Evolutionary conservation across 2,888 invertebrate genomes (phyloP).

Genomic region (Petrophora chlorosata): DNA sequence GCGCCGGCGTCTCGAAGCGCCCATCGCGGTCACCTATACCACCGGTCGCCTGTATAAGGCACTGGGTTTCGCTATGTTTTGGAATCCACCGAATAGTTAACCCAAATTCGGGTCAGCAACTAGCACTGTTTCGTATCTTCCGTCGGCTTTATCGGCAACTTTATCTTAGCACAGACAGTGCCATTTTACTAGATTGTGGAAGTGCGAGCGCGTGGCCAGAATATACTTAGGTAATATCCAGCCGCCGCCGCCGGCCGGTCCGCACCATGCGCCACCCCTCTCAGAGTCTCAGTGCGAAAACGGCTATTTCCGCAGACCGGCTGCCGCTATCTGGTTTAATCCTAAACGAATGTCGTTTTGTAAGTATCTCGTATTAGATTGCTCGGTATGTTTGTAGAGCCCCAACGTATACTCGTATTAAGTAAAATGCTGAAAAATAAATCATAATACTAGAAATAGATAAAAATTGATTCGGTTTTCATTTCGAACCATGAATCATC

Average conservation of each 20-base stretch:
- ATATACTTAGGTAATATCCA: background rate
- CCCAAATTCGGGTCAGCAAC: conserved; percentile 6
- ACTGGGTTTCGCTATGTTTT: background rate
- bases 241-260: background rate
- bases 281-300: background rate
- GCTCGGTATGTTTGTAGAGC: too few relatives aligned
- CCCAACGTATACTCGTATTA: too few relatives aligned
- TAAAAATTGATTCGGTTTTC: too few relatives aligned
- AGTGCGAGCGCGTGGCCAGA: background rate
- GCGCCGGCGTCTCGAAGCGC: background rate
- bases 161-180: background rate
- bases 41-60: background rate
- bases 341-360: background rate
- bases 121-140: background rate
- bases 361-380: too few relatives aligned
- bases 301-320: background rate
- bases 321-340: background rate
- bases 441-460: too few relatives aligned
- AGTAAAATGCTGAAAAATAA: too few relatives aligned
- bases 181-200: background rate
- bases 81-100: background rate
- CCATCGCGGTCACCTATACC: background rate
- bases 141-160: background rate
- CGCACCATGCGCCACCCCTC: background rate
- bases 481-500: too few relatives aligned